A percentile compares a stretch with the other conserved stretches of the same genome.
These are phyloP conservation scores for Exocentrus adspersus DNA, from an alignment of 2,888 invertebrate species.

Conservation along the genomic window DNA sequence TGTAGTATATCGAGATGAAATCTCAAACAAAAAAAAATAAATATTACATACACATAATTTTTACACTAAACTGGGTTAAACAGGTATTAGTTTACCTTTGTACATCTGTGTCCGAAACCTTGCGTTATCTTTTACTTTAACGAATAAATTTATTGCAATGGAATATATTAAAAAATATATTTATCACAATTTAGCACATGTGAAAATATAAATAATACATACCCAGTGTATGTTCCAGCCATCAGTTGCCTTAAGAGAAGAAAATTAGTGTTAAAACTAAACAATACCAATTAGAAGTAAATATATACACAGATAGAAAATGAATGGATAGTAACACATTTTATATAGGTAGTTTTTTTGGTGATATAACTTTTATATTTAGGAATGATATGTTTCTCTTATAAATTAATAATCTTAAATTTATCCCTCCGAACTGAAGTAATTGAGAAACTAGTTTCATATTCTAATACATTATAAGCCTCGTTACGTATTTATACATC, in stretches of 20 bases:
- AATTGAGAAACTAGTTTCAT: background rate
- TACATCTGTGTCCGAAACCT: conserved; percentile 6
- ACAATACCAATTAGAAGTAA: conserved; percentile 7
- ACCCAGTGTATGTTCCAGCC: background rate
- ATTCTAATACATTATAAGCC: background rate
- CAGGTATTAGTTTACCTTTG: too few species aligned
- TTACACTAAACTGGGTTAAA: too few species aligned
- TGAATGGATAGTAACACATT: conserved; percentile 10
- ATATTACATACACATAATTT: too few species aligned
- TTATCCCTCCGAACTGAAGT: background rate
- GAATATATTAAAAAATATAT: conserved; percentile 9
- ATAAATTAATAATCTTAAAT: conserved; percentile 16
- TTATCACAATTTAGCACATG: conserved; percentile 24
- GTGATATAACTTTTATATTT: conserved; percentile 27
- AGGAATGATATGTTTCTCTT: conserved; percentile 41
- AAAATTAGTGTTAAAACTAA: conserved; percentile 6
- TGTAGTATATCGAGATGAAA: background rate
- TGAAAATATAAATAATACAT: conserved; percentile 7
- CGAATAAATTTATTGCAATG: conserved; percentile 4
- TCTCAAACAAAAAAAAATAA: too few species aligned
- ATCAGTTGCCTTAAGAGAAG: background rate
- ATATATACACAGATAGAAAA: conserved; percentile 23
- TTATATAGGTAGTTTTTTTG: conserved; percentile 17
- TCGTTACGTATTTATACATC: too few species aligned
- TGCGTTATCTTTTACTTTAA: background rate